phyloP scores from a whole-genome alignment of 2,888 invertebrate species.

The Loripinus fragilis region DNA sequence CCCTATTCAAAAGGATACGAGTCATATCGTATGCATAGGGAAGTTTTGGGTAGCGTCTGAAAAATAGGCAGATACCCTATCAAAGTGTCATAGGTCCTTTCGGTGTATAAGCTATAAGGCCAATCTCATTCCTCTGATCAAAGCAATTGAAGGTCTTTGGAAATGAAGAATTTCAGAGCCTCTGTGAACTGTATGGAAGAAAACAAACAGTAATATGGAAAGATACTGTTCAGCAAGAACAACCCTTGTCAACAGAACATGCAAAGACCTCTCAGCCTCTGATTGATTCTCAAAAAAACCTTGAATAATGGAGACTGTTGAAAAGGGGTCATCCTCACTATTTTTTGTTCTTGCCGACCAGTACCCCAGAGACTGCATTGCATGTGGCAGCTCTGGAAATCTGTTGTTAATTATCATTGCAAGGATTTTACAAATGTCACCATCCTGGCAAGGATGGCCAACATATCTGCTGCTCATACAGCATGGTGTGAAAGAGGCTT shows the following conservation, averaged over 20 bases:
- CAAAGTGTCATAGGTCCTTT: too few species aligned
- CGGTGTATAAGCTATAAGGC: neutral
- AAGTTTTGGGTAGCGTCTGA: too few species aligned
- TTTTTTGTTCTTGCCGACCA: constrained; percentile 41
- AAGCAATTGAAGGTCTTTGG: neutral
- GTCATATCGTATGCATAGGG: too few species aligned
- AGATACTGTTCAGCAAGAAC: neutral
- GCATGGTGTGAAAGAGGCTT: constrained; percentile 37
- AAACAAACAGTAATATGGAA: constrained; percentile 12
- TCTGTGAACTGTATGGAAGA: constrained; percentile 7
- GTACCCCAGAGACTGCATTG: constrained; percentile 33
- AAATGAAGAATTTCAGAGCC: constrained; percentile 14
- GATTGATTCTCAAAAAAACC: constrained; percentile 13
- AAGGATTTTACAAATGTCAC: constrained; percentile 36
- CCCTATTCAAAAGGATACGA: too few species aligned
- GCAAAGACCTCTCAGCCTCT: constrained; percentile 24
- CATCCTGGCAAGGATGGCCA: constrained; percentile 24
- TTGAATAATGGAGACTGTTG: constrained; percentile 29
- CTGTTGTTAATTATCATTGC: constrained; percentile 26
- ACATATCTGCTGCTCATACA: constrained; percentile 34
- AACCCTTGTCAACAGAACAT: neutral
- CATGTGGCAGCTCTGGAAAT: constrained; percentile 25
- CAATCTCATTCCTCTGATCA: neutral
- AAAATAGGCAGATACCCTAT: too few species aligned
- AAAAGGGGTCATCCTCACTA: too few species aligned